These are phyloP conservation scores for Nycticorax nycticorax DNA, from an alignment of 2,113 vertebrate species.

Conservation along the genomic window DNA sequence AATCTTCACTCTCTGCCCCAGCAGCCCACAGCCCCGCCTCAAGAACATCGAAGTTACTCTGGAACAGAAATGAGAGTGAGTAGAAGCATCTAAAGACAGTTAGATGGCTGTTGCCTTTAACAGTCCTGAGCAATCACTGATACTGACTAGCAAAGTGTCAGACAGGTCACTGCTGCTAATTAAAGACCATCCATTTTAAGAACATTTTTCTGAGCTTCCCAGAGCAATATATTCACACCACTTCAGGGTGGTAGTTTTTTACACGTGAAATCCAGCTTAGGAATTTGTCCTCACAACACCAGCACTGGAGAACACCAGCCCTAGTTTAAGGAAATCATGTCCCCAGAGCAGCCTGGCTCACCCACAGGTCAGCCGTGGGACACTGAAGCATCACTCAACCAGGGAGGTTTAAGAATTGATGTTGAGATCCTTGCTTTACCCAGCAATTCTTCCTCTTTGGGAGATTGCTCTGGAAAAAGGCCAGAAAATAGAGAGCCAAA, in stretches of 20 bases:
- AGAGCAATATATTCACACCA: not conserved
- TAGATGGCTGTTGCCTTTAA: not conserved
- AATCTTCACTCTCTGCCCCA: not conserved
- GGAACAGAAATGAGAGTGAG: not conserved
- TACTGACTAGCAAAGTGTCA: not conserved
- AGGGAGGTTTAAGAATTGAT: not conserved
- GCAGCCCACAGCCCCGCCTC: not conserved
- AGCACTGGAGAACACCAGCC: not conserved
- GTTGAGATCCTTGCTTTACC: not conserved
- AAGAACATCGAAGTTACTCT: not conserved
- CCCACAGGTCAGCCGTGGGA: not conserved
- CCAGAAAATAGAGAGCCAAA: not conserved
- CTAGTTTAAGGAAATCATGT: not conserved
- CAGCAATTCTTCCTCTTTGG: not conserved
- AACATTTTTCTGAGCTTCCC: not conserved
- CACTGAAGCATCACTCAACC: not conserved
- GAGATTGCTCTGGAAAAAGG: not conserved
- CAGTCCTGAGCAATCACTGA: not conserved
- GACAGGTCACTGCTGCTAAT: not conserved
- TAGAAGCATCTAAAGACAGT: not conserved
- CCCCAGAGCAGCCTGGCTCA: not conserved
- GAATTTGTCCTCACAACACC: not conserved
- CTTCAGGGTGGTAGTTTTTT: not conserved
- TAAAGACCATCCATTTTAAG: not conserved
- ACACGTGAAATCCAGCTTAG: not conserved